Percentiles rank a stretch among this genome's conserved stretches.
Conservation (phyloP, 2,888 invertebrate genomes). For the Dexiosoma caninum region DNA sequence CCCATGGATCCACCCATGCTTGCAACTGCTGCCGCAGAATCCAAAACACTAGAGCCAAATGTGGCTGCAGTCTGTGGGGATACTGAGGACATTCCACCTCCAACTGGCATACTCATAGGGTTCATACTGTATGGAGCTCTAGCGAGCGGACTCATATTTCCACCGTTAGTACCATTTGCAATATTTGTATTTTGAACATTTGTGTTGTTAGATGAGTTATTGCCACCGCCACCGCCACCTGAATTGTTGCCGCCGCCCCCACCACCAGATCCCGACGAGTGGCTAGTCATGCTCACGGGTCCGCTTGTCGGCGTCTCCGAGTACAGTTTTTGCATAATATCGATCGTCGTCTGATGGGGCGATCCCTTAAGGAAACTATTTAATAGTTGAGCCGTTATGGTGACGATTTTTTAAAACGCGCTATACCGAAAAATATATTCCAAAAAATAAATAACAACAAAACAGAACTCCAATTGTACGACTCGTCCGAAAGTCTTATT, state of each 20-base stretch:
- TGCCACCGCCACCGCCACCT: conserved; percentile 68
- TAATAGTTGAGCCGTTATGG: conserved; percentile 76
- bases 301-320: conserved; percentile 76
- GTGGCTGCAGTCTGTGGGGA: conserved; percentile 81
- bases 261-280: conserved; percentile 71
- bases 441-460: conserved; percentile 4
- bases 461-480: not conserved
- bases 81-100: conserved; percentile 81
- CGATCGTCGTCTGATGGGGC: conserved; percentile 77
- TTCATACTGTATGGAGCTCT: conserved; percentile 87
- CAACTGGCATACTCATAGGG: conserved; percentile 86
- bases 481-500: not conserved
- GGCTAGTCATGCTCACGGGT: conserved; percentile 79
- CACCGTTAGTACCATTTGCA: conserved; percentile 78
- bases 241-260: conserved; percentile 65
- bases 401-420: conserved; percentile 69
- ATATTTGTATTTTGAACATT: conserved; percentile 69
- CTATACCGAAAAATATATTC: conserved; percentile 27
- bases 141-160: conserved; percentile 86
- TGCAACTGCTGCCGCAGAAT: conserved; percentile 78
- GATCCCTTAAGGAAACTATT: conserved; percentile 76
- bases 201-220: conserved; percentile 64
- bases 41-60: conserved; percentile 80
- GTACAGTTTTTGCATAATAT: conserved; percentile 78
- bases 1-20: conserved; percentile 80